phyloP scores from a whole-genome alignment of 2,113 vertebrate genomes.

The Monopterus albus region DNA sequence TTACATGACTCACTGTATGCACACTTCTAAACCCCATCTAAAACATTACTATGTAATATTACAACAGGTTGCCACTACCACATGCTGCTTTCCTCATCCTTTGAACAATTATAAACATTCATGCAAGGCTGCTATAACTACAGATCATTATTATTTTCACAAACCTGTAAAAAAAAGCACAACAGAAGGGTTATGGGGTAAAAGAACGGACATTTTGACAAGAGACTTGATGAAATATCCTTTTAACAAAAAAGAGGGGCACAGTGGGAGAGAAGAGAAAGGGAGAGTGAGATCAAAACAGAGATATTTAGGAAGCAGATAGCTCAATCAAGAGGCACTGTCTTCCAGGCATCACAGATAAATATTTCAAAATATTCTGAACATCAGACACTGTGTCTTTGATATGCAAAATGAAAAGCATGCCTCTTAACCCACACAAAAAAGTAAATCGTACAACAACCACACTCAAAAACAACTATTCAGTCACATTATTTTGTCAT shows the following conservation, averaged over 20 bases:
- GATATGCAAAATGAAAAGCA: conserved; percentile 63
- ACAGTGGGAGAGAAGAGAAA: background rate
- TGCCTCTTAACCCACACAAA: conserved; percentile 43
- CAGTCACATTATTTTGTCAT: background rate
- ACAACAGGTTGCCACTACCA: too few relatives aligned
- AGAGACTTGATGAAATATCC: conserved; percentile 24
- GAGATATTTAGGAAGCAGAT: conserved; percentile 13
- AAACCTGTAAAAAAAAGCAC: background rate
- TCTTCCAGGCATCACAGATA: conserved; percentile 58
- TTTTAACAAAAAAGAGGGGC: conserved; percentile 3
- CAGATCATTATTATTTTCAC: conserved; percentile 29
- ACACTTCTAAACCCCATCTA: too few relatives aligned
- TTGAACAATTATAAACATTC: conserved; percentile 28
- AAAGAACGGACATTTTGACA: conserved; percentile 32
- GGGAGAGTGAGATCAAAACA: conserved; percentile 17
- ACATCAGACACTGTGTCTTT: conserved; percentile 52
- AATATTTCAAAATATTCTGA: conserved; percentile 63
- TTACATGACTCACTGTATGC: too few relatives aligned
- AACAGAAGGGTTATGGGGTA: background rate
- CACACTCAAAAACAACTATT: background rate
- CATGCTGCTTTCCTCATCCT: conserved; percentile 16
- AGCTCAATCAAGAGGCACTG: conserved; percentile 30
- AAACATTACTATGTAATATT: too few relatives aligned
- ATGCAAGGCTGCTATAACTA: conserved; percentile 1
- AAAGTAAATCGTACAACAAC: conserved; percentile 17